These are phyloP conservation scores for Alauda arvensis DNA, from an alignment of 2,797 vertebrate genomes.

Conservation along the genomic window DNA sequence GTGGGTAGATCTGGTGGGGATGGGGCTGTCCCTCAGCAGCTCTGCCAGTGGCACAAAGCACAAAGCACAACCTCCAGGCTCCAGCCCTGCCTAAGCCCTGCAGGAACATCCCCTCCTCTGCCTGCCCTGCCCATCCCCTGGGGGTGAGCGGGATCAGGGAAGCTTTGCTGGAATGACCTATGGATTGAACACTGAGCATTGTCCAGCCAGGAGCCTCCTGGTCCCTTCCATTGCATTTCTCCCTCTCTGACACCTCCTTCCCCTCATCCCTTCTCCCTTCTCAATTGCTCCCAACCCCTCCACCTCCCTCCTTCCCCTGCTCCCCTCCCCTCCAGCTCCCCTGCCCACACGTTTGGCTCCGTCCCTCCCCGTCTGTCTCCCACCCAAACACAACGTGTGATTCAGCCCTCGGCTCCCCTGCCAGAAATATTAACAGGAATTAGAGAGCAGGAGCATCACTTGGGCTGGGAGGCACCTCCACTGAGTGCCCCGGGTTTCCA, in stretches of 20 bases:
- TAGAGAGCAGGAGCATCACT: slow-evolving; percentile 28
- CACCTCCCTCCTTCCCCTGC: not conserved
- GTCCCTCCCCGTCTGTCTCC: slow-evolving; percentile 55
- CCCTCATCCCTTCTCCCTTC: not conserved
- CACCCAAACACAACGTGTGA: slow-evolving; percentile 63
- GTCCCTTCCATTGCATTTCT: not conserved
- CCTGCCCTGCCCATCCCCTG: fast-evolving
- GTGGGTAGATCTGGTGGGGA: not conserved
- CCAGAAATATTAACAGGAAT: slow-evolving; percentile 61
- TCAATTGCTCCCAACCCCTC: not conserved
- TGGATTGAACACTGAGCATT: not conserved
- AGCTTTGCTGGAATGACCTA: not conserved
- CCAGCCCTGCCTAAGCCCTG: not conserved
- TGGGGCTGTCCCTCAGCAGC: fast-evolving
- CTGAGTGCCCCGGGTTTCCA: slow-evolving; percentile 1
- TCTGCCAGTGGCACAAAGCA: not conserved
- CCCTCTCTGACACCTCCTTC: not conserved
- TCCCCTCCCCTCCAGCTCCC: slow-evolving; percentile 14
- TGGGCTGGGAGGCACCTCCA: slow-evolving; percentile 30
- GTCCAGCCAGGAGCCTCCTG: not conserved
- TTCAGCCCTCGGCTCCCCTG: slow-evolving; percentile 48
- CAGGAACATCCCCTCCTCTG: not conserved
- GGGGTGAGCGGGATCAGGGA: not conserved
- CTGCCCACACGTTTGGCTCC: slow-evolving; percentile 52
- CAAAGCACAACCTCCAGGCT: not conserved